Percentiles rank a stretch among this genome's conserved stretches.
phyloP scores from a whole-genome alignment of 2,888 invertebrate species.

The Trypoxylon attenuatum region DNA sequence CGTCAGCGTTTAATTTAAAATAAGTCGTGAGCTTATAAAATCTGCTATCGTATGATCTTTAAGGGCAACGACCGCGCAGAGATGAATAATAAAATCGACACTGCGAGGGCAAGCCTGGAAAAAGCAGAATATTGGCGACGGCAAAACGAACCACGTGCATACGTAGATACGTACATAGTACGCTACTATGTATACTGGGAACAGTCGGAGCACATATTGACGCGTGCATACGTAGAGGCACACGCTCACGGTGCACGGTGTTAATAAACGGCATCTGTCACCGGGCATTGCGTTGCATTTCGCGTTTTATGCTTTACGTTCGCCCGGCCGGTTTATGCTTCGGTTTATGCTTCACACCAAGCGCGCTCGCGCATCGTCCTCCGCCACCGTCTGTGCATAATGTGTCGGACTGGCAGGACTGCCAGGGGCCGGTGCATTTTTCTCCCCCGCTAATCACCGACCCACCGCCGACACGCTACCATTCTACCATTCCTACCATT shows the following conservation, averaged over 20 bases:
- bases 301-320: conserved; percentile 70
- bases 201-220: not conserved
- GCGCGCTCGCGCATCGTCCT: conserved; percentile 57
- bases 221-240: conserved; percentile 2
- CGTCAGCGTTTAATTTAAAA: too few species aligned
- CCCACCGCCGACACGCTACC: too few species aligned
- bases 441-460: conserved; percentile 51
- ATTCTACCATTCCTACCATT: too few species aligned
- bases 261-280: conserved; percentile 74
- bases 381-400: conserved; percentile 43
- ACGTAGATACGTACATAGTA: not conserved
- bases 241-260: conserved; percentile 45
- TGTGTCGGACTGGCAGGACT: conserved; percentile 58
- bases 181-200: not conserved
- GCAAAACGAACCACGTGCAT: conserved; percentile 17
- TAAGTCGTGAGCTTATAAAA: too few species aligned
- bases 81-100: conserved; percentile 48
- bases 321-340: conserved; percentile 67
- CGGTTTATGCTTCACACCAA: conserved; percentile 73
- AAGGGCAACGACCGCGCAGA: conserved; percentile 2
- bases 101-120: not conserved
- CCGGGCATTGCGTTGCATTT: conserved; percentile 68
- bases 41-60: conserved; percentile 34
- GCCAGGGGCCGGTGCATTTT: conserved; percentile 42
- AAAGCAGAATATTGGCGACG: conserved; percentile 24